Percentiles rank a stretch among this genome's conserved stretches.
Conservation (phyloP, 2,113 vertebrate species). For the Corvus hawaiiensis region DNA sequence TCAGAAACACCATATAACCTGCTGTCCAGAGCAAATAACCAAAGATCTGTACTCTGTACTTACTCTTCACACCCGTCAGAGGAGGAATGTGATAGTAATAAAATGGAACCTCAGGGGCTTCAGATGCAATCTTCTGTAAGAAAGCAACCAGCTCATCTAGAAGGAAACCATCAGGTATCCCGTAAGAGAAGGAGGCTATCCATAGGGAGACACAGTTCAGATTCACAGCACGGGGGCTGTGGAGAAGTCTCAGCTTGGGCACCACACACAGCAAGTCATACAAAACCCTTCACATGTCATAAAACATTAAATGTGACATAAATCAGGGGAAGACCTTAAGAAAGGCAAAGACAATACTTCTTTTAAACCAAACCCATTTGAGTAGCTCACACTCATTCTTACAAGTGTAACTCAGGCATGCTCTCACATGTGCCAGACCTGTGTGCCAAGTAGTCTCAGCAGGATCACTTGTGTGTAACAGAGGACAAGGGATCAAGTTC, state of each 20-base stretch:
- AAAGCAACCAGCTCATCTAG: conserved; percentile 79
- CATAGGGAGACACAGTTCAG: neutral
- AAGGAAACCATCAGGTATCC: neutral
- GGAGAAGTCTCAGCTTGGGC: neutral
- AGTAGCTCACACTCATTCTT: neutral
- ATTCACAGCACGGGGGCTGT: neutral
- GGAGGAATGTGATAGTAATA: conserved; percentile 93
- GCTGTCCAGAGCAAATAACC: neutral
- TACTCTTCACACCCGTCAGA: conserved; percentile 85
- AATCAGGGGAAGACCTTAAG: neutral
- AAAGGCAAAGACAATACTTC: neutral
- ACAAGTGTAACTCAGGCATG: neutral
- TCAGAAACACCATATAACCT: neutral
- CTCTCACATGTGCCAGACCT: neutral
- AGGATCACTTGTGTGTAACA: neutral
- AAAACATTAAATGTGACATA: neutral
- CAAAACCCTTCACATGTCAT: neutral
- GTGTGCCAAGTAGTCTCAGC: neutral
- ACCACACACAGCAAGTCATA: neutral
- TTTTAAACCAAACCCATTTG: neutral
- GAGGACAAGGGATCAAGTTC: neutral
- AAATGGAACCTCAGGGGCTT: conserved; percentile 83
- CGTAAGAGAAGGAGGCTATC: neutral
- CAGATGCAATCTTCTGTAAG: conserved; percentile 80
- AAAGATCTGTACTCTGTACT: conserved; percentile 54